Evolutionary conservation across 2,888 invertebrate genomes (phyloP).

Genomic region (Cerceris ruficornis): DNA sequence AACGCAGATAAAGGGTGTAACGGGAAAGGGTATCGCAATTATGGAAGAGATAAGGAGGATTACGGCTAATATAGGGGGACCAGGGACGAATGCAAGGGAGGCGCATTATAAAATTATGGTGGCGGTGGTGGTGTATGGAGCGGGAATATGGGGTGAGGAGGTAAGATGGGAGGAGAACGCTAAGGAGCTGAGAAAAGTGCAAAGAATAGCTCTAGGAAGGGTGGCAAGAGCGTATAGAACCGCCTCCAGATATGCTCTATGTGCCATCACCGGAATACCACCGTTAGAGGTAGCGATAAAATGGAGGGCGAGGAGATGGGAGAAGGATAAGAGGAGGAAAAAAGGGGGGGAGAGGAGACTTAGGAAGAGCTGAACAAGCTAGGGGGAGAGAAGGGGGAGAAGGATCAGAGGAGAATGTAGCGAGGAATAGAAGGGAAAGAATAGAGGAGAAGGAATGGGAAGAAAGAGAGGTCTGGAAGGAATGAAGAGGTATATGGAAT

Average conservation of each 20-base stretch:
- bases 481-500: too few species aligned
- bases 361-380: too few species aligned
- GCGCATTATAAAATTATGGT: background rate
- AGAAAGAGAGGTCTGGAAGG: too few species aligned
- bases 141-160: background rate
- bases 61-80: background rate
- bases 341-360: too few species aligned
- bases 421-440: too few species aligned
- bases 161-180: background rate
- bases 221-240: background rate
- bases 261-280: background rate
- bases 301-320: too few species aligned
- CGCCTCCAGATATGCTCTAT: background rate
- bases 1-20: background rate
- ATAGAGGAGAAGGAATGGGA: too few species aligned
- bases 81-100: background rate
- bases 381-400: too few species aligned
- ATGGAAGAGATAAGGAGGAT: background rate
- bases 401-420: too few species aligned
- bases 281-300: background rate
- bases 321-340: too few species aligned
- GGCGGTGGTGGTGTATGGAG: background rate
- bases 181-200: background rate
- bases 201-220: background rate
- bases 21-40: background rate